Evolutionary conservation across 2,797 vertebrate species (phyloP), one percentile per base, ranked within the genome.

Genomic region (Fistularia commersonii): DNA sequence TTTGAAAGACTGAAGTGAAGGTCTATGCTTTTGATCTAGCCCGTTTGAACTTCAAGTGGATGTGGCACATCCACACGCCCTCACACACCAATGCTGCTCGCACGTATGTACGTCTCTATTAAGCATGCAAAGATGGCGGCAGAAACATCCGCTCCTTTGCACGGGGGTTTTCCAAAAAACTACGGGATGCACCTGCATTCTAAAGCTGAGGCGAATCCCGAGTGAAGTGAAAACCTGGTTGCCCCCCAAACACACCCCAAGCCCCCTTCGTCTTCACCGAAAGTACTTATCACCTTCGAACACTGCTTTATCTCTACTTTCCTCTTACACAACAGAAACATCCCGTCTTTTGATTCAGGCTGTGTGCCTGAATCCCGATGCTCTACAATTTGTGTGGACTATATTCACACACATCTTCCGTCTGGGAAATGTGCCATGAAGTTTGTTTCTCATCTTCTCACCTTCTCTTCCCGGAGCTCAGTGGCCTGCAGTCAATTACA

Each of bases 31-130:
- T 85, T 88, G 83, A 88, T 85, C 81, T 80, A 48, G 15, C 67
- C 76, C 63, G 76, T 86, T 83, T 84, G 82, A 86, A 83, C 43
- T 45, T 75, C 57, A 71, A 80, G 81, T 69, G 65, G 55, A 54
- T 66, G 53, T 35, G 57, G 57, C 39, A 23, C 23, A 23, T 23
- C 23, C 23, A 23, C 23, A 23, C 23, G 23, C 23, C 23, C 74
- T 65, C 23, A 12, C 7, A 11, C 44, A 1, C 38, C 5, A 38
- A 47, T 23, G 23, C 23, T 35, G 33, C 56, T 10, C 46, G 40
- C 54, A 32, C 37, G 38, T 12, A 14, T 36, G 11, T 57, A 63
- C 51, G 23, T 23, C 23, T 23, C 23, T 23, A 23, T 23, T 23
- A 23, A 23, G 4, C 23, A 4, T 23, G 23, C 23, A 23, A 4